phyloP scores from a whole-genome alignment of 37 sponge, comb jelly and placozoan species.

The Ianthella basta region DNA sequence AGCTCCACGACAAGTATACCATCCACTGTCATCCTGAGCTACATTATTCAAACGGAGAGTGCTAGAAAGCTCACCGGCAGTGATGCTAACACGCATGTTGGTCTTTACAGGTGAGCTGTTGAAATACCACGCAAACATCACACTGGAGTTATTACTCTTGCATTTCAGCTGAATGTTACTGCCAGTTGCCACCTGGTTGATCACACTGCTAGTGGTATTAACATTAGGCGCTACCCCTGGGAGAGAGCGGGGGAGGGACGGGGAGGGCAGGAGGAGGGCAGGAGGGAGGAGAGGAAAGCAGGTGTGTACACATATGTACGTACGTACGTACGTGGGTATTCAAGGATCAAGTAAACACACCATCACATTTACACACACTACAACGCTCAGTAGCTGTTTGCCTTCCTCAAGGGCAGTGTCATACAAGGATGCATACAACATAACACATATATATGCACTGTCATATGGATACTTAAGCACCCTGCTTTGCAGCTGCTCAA shows the following conservation, averaged over 20 bases:
- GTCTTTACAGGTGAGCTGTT: not conserved
- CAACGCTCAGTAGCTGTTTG: no score
- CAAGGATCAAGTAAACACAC: not conserved
- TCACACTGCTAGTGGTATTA: not conserved
- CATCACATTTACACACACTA: slow-evolving; percentile 8
- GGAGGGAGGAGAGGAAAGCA: no score
- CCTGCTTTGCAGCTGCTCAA: not conserved
- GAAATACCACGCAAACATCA: not conserved
- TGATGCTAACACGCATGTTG: not conserved
- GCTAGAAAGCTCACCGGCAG: not conserved
- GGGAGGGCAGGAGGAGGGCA: no score
- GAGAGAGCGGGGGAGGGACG: no score
- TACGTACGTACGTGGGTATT: no score
- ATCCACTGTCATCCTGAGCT: not conserved
- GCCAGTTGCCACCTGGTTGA: not conserved
- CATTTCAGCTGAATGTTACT: not conserved
- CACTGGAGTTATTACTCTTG: no score
- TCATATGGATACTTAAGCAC: not conserved
- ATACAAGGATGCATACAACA: not conserved
- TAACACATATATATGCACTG: not conserved
- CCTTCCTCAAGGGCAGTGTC: not conserved
- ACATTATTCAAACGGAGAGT: not conserved
- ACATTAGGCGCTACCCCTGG: no score
- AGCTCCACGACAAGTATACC: slow-evolving; percentile 7
- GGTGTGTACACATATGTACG: no score